These are phyloP conservation scores for Microtus agrestis DNA, from an alignment of 2,797 vertebrate species.

Conservation along the genomic window DNA sequence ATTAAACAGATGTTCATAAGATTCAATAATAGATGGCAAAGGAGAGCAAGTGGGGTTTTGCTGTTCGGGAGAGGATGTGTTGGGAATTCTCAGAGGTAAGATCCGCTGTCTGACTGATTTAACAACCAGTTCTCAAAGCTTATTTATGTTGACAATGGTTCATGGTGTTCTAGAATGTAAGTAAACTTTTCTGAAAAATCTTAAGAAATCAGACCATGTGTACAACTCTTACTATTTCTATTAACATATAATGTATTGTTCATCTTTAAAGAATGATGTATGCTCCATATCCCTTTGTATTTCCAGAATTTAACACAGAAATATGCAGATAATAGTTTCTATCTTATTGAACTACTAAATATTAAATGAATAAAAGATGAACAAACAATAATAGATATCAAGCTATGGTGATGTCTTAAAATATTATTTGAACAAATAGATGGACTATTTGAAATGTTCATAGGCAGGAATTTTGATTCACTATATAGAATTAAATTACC, in stretches of 20 bases:
- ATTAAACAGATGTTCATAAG: conserved; percentile 15
- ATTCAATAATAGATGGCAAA: neutral
- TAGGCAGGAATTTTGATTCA: neutral
- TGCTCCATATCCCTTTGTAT: neutral
- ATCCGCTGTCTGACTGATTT: neutral
- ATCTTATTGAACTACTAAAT: neutral
- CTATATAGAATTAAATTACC: neutral
- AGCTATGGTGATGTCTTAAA: neutral
- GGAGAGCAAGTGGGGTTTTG: neutral
- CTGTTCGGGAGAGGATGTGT: neutral
- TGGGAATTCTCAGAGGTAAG: conserved; percentile 37
- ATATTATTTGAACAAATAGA: neutral
- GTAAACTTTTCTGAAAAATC: neutral
- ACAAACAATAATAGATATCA: neutral
- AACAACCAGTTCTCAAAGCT: neutral
- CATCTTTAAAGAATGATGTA: neutral
- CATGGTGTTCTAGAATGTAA: neutral
- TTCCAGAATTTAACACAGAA: conserved; percentile 17
- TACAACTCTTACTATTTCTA: neutral
- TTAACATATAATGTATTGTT: neutral
- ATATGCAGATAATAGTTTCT: neutral
- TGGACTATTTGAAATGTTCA: neutral
- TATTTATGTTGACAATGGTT: neutral
- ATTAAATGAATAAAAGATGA: neutral
- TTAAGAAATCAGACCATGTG: neutral